Evolutionary conservation across 2,797 vertebrate genomes (phyloP), one percentile per base, ranked within the genome.

Genomic region (Macropodus opercularis): DNA sequence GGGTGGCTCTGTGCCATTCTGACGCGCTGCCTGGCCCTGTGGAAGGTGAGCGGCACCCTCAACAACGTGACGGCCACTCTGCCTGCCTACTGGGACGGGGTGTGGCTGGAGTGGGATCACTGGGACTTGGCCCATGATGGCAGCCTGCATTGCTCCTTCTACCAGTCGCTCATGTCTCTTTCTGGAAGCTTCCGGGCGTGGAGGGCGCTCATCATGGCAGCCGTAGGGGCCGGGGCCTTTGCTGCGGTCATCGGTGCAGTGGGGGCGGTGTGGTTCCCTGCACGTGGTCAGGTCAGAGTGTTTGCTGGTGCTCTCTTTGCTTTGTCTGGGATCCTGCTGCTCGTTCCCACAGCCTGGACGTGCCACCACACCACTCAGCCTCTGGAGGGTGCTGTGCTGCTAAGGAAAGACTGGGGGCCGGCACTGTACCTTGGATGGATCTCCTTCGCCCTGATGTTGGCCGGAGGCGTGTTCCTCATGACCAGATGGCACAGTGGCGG

Each of bases 31-130:
- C 79, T 98, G 77, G 93, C 96, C 43, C 93, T 98, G 92, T 98
- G 97, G 97, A 90, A 85, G 1, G 95, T 95, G 46, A 95, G 93
- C 0, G 95, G 96, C 41, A 93, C 93, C 19, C 32, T 97, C 1
- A 91, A 95, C 53, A 95, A 95, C 91, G 88, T 85, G 85, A 98
- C 96, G 1, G 94, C 96, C 27, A 85, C 90, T 6, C 91, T 97
- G 2, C 95, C 96, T 49, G 94, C 94, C 70, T 93, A 95, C 88
- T 98, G 96, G 96, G 96, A 98, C 12, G 96, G 96, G 48, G 94
- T 98, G 72, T 99, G 97, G 96, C 93, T 98, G 91, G 91, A 90
- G 72, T 99, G 96, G 70, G 94, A 97, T 80, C 94, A 90, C 85
- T 99, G 97, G 69, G 95, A 97, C 81, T 84, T 98, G 72, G 92